These are phyloP conservation scores for Nestor notabilis DNA, from an alignment of 2,113 vertebrate species.

Conservation along the genomic window DNA sequence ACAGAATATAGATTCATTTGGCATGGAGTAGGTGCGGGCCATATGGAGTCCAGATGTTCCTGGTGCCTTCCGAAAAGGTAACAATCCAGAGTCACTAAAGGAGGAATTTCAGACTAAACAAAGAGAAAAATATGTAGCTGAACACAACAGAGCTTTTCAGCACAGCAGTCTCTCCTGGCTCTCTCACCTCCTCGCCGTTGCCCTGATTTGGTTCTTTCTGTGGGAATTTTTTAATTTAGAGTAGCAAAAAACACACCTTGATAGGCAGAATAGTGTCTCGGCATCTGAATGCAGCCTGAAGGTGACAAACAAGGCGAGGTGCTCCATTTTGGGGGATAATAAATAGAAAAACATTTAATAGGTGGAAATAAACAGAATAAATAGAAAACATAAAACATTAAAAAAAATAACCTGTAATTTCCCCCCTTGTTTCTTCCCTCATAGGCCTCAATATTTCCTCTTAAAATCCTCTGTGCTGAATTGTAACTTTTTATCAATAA, in stretches of 20 bases:
- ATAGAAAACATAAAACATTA: not conserved
- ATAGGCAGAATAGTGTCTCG: not conserved
- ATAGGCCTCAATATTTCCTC: not conserved
- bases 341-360: not conserved
- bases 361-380: not conserved
- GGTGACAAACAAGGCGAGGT: not conserved
- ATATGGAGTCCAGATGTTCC: conserved; percentile 77
- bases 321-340: not conserved
- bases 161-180: not conserved
- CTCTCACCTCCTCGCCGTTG: not conserved
- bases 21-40: not conserved
- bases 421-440: not conserved
- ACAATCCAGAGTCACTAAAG: conserved; percentile 42
- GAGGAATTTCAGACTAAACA: conserved; percentile 77
- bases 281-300: not conserved
- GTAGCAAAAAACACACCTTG: not conserved
- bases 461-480: not conserved
- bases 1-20: conserved; percentile 15
- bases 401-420: not conserved
- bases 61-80: conserved; percentile 23
- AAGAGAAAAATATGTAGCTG: conserved; percentile 47
- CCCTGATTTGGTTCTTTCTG: rapidly evolving
- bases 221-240: conserved; percentile 24
- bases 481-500: conserved; percentile 39
- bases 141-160: conserved; percentile 57